Conservation (phyloP, 2,888 invertebrate species). For the Drosophila lacicola region DNA sequence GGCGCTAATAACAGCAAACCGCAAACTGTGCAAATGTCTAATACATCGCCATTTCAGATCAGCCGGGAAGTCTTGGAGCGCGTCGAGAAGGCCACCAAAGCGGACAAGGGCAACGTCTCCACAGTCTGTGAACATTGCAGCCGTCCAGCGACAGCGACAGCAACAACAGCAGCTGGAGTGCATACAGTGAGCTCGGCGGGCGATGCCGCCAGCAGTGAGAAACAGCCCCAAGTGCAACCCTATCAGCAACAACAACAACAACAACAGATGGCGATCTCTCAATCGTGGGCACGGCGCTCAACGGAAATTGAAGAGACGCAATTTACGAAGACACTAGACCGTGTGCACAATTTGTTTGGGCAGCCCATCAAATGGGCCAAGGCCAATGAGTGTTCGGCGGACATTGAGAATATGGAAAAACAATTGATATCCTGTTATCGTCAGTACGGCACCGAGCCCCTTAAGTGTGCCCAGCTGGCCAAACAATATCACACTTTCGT, state of each 20-base stretch:
- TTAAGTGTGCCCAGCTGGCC: slow-evolving; percentile 58
- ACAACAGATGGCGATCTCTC: slow-evolving; percentile 4
- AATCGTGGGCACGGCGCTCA: slow-evolving; percentile 44
- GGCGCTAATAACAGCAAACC: slow-evolving; percentile 68
- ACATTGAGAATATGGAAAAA: slow-evolving; percentile 54
- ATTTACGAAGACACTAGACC: slow-evolving; percentile 54
- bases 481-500: slow-evolving; percentile 61
- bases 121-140: slow-evolving; percentile 31
- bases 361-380: slow-evolving; percentile 51
- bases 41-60: slow-evolving; percentile 51
- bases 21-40: slow-evolving; percentile 62
- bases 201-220: neutral
- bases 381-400: slow-evolving; percentile 40
- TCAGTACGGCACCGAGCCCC: slow-evolving; percentile 46
- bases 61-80: slow-evolving; percentile 62
- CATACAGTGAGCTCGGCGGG: neutral
- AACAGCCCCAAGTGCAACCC: neutral
- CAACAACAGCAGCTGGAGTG: neutral
- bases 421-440: slow-evolving; percentile 56
- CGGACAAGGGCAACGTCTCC: neutral
- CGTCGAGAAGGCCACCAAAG: slow-evolving; percentile 41
- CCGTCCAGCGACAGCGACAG: neutral
- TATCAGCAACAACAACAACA: slow-evolving; percentile 5
- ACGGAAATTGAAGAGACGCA: slow-evolving; percentile 61
- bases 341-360: slow-evolving; percentile 55